Conservation (phyloP, 2,113 vertebrate genomes). For the Pongo abelii region DNA sequence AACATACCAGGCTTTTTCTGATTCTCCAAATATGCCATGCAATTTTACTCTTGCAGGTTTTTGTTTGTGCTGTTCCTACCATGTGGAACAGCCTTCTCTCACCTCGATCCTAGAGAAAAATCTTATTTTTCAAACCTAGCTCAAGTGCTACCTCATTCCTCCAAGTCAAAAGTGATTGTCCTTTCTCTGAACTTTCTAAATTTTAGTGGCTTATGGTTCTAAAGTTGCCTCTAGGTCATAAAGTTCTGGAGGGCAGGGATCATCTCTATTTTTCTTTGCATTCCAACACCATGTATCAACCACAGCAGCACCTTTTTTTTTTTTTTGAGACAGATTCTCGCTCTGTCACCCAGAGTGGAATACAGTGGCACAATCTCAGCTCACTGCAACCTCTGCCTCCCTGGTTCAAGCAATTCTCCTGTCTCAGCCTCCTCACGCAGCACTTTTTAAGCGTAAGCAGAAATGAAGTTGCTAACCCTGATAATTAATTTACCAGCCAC, state of each 20-base stretch:
- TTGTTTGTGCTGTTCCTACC: too few species aligned
- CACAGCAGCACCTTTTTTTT: fast-evolving
- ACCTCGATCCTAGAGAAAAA: not conserved
- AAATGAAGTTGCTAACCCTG: not conserved
- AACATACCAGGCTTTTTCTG: not conserved
- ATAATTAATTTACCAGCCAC: not conserved
- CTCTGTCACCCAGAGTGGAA: too few species aligned
- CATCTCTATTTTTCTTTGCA: not conserved
- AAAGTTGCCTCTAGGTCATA: not conserved
- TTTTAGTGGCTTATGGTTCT: not conserved
- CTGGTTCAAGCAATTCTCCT: too few species aligned
- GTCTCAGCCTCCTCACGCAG: not conserved
- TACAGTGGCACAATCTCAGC: too few species aligned
- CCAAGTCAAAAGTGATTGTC: not conserved
- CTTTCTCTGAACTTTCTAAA: not conserved
- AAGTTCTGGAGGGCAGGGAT: not conserved
- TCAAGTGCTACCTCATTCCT: not conserved
- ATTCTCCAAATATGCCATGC: not conserved
- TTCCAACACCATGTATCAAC: not conserved
- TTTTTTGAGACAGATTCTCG: too few species aligned
- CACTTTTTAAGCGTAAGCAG: too few species aligned
- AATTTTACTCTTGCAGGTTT: not conserved
- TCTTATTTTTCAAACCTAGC: not conserved
- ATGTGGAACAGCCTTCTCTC: not conserved
- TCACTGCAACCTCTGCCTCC: too few species aligned